Evolutionary conservation across 2,797 vertebrate genomes (phyloP).

Genomic region (Tokudaia tokunoshimensis): DNA sequence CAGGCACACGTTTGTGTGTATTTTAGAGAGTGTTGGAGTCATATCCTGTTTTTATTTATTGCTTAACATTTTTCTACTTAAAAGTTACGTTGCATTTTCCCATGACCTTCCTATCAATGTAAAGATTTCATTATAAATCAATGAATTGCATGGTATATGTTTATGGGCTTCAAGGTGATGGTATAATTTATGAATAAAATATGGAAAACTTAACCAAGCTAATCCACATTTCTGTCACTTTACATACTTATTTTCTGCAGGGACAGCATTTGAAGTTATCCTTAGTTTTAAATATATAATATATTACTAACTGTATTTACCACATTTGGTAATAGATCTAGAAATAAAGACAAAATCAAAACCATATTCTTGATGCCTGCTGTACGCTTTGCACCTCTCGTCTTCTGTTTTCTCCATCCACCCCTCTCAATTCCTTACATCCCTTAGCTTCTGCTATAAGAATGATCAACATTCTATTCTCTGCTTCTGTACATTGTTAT

Average conservation of each 20-base stretch:
- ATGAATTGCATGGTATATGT: not conserved
- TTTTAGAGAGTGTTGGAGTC: constrained; percentile 26
- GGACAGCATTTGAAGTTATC: constrained; percentile 9
- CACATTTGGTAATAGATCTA: not conserved
- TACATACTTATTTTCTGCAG: constrained; percentile 8
- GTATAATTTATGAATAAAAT: not conserved
- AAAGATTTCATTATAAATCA: not conserved
- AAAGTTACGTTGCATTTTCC: constrained; percentile 21
- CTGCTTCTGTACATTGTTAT: not conserved
- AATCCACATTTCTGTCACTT: not conserved
- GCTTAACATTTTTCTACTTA: constrained; percentile 35
- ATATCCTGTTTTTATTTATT: constrained; percentile 19
- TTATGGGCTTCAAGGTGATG: not conserved
- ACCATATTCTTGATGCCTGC: not conserved
- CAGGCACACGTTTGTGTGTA: not conserved
- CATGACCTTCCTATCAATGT: not conserved
- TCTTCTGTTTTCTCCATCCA: not conserved
- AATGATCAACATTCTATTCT: not conserved
- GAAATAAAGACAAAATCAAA: not conserved
- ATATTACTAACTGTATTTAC: not conserved
- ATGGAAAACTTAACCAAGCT: not conserved
- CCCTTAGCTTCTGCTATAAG: not conserved
- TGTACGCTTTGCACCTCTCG: not conserved
- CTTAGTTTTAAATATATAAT: not conserved
- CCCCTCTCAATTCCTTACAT: too few species aligned